Conservation (phyloP, 2,888 invertebrate species). For the Macaria notata region DNA sequence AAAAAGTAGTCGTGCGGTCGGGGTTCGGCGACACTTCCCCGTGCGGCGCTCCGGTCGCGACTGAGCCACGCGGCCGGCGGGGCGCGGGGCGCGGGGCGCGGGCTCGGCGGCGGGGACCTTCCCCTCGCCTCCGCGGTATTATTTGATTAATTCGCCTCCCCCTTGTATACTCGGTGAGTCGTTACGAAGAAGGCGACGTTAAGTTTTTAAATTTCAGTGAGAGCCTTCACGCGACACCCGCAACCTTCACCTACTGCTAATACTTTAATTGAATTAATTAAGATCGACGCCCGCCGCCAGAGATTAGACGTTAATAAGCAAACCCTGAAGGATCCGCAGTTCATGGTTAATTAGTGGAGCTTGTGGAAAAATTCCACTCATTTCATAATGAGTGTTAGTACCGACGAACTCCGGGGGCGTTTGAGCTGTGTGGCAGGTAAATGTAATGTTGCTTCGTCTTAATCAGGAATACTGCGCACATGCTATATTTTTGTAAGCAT, state of each 20-base stretch:
- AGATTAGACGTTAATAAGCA: slow-evolving; percentile 79
- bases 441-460: too few species aligned
- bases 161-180: slow-evolving; percentile 80
- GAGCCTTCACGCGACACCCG: slow-evolving; percentile 74
- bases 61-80: slow-evolving; percentile 77
- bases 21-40: slow-evolving; percentile 77
- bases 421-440: too few species aligned
- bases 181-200: slow-evolving; percentile 76
- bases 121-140: slow-evolving; percentile 77
- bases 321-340: slow-evolving; percentile 69
- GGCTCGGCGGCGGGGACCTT: slow-evolving; percentile 46
- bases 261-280: slow-evolving; percentile 79
- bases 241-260: slow-evolving; percentile 79
- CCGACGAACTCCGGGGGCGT: slow-evolving; percentile 70
- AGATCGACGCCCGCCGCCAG: slow-evolving; percentile 67
- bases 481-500: too few species aligned
- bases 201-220: slow-evolving; percentile 80
- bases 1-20: slow-evolving; percentile 74
- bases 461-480: too few species aligned
- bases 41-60: slow-evolving; percentile 71
- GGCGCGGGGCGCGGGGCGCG: slow-evolving; percentile 46
- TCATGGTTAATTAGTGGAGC: slow-evolving; percentile 73
- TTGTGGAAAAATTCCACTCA: slow-evolving; percentile 63
- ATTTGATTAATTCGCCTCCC: slow-evolving; percentile 83
- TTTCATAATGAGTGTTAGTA: slow-evolving; percentile 75